These are phyloP conservation scores for Pipa parva DNA, from an alignment of 2,113 vertebrate genomes.

Conservation along the genomic window DNA sequence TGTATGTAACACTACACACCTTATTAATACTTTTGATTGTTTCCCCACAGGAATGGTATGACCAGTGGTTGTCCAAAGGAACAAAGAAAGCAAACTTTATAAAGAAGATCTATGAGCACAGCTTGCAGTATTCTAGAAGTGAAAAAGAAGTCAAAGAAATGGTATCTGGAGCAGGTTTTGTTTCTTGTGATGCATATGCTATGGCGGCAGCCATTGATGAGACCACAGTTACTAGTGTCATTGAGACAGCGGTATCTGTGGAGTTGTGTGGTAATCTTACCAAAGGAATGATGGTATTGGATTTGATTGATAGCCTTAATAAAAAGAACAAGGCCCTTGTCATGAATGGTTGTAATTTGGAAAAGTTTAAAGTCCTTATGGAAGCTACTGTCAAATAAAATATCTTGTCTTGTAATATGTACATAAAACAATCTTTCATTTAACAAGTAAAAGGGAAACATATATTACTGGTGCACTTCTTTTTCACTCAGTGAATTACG, in stretches of 20 bases:
- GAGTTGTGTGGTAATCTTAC: constrained; percentile 61
- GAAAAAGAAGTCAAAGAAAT: constrained; percentile 46
- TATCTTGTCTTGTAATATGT: too few relatives aligned
- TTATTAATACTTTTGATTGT: too few relatives aligned
- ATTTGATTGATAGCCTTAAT: constrained; percentile 55
- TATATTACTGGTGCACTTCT: too few relatives aligned
- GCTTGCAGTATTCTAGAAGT: constrained; percentile 39
- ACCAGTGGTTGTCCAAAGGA: constrained; percentile 64
- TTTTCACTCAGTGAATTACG: too few relatives aligned
- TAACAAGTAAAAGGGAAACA: too few relatives aligned
- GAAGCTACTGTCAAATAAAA: constrained; percentile 62
- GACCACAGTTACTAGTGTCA: constrained; percentile 49
- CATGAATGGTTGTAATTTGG: constrained; percentile 63
- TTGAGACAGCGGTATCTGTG: constrained; percentile 54
- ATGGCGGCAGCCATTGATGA: constrained; percentile 68
- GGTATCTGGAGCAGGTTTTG: constrained; percentile 53
- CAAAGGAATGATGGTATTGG: constrained; percentile 67
- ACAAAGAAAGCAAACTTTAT: constrained; percentile 68
- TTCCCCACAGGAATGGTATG: constrained; percentile 62
- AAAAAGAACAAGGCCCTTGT: constrained; percentile 55
- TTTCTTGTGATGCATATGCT: constrained; percentile 70
- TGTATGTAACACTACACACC: too few relatives aligned
- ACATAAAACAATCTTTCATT: too few relatives aligned
- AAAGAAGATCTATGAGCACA: constrained; percentile 58
- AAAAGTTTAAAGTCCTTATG: constrained; percentile 62